Evolutionary conservation across 1,140 invertebrate species (phyloP), one percentile per base, ranked within the genome.

Genomic region (Bombus balteatus): DNA sequence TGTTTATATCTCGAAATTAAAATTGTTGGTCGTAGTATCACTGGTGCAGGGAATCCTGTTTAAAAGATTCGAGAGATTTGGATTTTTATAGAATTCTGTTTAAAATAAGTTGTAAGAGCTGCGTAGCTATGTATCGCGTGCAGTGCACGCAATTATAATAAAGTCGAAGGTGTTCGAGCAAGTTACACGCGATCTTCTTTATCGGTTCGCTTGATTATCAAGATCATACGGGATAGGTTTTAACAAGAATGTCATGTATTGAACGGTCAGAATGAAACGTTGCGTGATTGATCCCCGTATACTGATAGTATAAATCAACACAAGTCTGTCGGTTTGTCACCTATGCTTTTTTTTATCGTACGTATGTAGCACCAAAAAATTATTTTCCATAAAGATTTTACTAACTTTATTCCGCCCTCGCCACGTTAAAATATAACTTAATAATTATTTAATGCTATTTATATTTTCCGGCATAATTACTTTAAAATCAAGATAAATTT

Each of bases 181-280:
- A 79, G 43, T 68, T 22, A 68, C 66, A 59, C 76, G 83, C 77
- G 57, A 80, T 80, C 43, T 65, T 81, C 43, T 85, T 85, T 72
- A 78, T 72, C 75, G 0, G 22, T 43, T 79, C 34, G 32, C 1
- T 28, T 41, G 12, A 25, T 77, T 68, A 53, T 72, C 37, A 62
- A 79, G 32, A 59, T 72, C 39, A 43, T 25, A 15, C 53, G 41
- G 47, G 83, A 84, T 72, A 75, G 25, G 4, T 22, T 28, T 28
- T 71, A 34, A 43, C 43, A 47, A 32, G 37, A 57, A 34, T 47
- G 43, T 57, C 59, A 37, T 25, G 32, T 85, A 74, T 81, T 3
- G 71, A 85, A 74, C 32, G 41, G n/a, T 15, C 13, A 37, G 22
- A 79, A 84, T 47, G 47, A 62, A 71, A 15, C n/a, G 25, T 79